Conservation (phyloP, 2,888 invertebrate species). For the Drosophila macrothrix region DNA sequence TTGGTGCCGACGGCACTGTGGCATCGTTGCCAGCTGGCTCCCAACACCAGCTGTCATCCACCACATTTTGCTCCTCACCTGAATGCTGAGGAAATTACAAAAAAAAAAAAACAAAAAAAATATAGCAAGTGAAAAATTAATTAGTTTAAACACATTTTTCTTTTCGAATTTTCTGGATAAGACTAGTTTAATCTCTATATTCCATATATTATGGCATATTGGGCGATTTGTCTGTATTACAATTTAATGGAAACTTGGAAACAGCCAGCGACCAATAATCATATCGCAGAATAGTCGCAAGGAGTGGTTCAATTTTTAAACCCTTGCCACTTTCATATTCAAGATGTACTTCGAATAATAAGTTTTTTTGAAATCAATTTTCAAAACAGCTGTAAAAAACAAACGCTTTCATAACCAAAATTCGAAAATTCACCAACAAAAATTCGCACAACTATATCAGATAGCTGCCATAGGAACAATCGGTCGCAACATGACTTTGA, state of each 20-base stretch:
- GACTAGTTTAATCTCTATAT: neutral
- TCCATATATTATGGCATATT: neutral
- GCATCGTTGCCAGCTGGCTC: slow-evolving; percentile 78
- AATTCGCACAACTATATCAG: neutral
- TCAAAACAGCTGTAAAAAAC: neutral
- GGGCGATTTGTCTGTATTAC: neutral
- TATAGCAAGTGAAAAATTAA: neutral
- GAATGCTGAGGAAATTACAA: slow-evolving; percentile 56
- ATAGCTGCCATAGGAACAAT: neutral
- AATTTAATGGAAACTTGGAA: neutral
- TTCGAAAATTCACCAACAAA: neutral
- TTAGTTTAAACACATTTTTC: neutral
- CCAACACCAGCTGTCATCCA: slow-evolving; percentile 85
- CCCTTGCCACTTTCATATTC: neutral
- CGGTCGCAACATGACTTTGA: neutral
- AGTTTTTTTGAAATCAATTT: neutral
- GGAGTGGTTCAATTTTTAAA: neutral
- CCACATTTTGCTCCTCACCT: slow-evolving; percentile 74
- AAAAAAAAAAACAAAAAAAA: neutral
- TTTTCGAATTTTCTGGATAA: neutral
- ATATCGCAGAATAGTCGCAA: neutral
- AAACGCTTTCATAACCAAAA: neutral
- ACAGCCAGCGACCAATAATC: neutral
- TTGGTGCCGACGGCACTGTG: slow-evolving; percentile 32
- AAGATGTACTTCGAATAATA: neutral